Evolutionary conservation across 2,113 vertebrate species (phyloP).

Genomic region (Ictalurus furcatus): DNA sequence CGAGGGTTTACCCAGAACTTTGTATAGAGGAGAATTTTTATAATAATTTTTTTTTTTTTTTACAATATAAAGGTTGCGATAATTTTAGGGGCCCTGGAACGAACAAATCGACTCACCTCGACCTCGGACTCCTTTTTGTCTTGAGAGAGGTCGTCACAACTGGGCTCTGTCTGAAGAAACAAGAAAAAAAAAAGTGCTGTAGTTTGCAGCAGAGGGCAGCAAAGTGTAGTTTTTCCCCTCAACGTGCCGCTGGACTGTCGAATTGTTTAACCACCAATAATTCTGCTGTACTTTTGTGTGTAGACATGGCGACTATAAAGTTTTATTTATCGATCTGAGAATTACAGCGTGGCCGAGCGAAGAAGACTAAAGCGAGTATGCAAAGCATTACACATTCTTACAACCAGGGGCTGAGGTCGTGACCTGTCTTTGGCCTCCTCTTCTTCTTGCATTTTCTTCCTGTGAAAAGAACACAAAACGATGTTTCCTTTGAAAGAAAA

Average conservation of each 20-base stretch:
- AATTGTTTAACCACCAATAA: background rate
- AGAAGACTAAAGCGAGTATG: background rate
- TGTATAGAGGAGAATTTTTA: background rate
- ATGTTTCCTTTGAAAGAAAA: background rate
- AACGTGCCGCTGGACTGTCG: background rate
- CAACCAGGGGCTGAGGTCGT: slow-evolving; percentile 81
- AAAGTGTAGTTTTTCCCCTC: slow-evolving; percentile 13
- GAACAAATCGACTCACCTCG: slow-evolving; percentile 76
- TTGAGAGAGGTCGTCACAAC: slow-evolving; percentile 80
- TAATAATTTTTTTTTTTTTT: background rate
- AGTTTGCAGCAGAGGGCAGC: slow-evolving; percentile 51
- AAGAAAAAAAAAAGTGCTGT: background rate
- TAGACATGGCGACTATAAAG: background rate
- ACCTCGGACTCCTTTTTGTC: slow-evolving; percentile 90
- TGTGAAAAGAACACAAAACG: slow-evolving; percentile 57
- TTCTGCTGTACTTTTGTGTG: background rate
- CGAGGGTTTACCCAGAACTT: slow-evolving; percentile 10
- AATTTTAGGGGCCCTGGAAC: background rate
- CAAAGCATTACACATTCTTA: slow-evolving; percentile 67
- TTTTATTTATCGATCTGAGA: background rate
- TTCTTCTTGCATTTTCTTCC: slow-evolving; percentile 91
- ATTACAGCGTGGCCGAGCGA: background rate
- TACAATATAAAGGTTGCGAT: background rate
- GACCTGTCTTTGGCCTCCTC: slow-evolving; percentile 86
- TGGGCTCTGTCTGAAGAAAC: slow-evolving; percentile 70